Percentiles rank a stretch among this genome's conserved stretches.
Evolutionary conservation across 2,113 vertebrate genomes (phyloP).

Genomic region (Pimephales promelas): DNA sequence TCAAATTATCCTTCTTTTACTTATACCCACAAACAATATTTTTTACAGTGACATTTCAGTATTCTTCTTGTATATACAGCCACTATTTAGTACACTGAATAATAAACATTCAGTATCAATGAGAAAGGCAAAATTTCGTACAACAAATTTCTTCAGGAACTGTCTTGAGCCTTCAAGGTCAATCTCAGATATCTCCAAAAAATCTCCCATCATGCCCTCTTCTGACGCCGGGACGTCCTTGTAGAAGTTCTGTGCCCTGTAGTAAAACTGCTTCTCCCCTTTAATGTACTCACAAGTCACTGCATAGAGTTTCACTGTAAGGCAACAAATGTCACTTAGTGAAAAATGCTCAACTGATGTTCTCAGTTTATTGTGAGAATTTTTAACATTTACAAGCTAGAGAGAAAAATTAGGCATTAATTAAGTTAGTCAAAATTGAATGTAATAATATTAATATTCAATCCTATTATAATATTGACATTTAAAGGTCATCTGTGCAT

Average conservation of each 20-base stretch:
- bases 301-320: constrained; percentile 92
- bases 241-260: constrained; percentile 92
- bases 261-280: constrained; percentile 96
- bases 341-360: not conserved
- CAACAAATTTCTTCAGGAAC: constrained; percentile 92
- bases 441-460: not conserved
- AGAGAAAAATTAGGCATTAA: not conserved
- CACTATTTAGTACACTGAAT: not conserved
- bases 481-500: not conserved
- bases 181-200: constrained; percentile 84
- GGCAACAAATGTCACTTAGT: constrained; percentile 29
- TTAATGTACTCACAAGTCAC: constrained; percentile 93
- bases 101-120: not conserved
- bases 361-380: not conserved
- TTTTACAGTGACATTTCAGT: not conserved
- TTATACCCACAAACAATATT: not conserved
- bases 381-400: not conserved
- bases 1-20: not conserved
- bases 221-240: constrained; percentile 89
- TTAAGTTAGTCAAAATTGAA: not conserved
- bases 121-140: constrained; percentile 65
- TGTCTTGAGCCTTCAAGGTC: constrained; percentile 87
- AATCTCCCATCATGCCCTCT: constrained; percentile 97
- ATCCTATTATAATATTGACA: not conserved
- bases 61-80: not conserved